Evolutionary conservation across 2,113 vertebrate genomes (phyloP).

Genomic region (Perca fluviatilis): DNA sequence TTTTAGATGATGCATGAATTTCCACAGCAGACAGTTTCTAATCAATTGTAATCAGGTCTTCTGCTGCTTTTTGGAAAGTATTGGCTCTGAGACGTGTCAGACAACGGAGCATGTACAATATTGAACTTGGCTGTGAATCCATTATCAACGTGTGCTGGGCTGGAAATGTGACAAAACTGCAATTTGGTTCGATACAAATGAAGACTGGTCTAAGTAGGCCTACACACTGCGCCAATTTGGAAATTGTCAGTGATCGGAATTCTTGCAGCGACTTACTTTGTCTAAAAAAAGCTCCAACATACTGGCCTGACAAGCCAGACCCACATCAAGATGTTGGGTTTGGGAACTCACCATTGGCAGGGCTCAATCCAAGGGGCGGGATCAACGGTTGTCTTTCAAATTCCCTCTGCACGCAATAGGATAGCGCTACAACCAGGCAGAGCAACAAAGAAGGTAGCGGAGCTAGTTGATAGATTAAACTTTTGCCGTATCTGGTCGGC

Average conservation of each 20-base stretch:
- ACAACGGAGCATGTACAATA: conserved; percentile 24
- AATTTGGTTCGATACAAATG: conserved; percentile 59
- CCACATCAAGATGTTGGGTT: too few relatives aligned
- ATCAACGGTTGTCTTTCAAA: too few relatives aligned
- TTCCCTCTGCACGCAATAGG: too few relatives aligned
- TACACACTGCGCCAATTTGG: conserved; percentile 13
- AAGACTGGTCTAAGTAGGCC: conserved; percentile 28
- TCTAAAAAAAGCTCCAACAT: background rate
- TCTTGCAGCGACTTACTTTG: conserved; percentile 11
- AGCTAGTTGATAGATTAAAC: too few relatives aligned
- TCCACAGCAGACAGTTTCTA: conserved; percentile 56
- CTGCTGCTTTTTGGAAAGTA: conserved; percentile 41
- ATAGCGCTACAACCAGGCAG: too few relatives aligned
- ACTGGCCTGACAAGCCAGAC: too few relatives aligned
- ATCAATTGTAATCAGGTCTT: conserved; percentile 77
- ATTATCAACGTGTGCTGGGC: conserved; percentile 55
- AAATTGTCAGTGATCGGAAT: conserved; percentile 47
- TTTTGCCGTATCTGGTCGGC: too few relatives aligned
- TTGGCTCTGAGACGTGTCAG: conserved; percentile 54
- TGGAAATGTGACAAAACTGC: conserved; percentile 71
- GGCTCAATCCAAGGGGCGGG: too few relatives aligned
- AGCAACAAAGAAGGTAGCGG: too few relatives aligned
- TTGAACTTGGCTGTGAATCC: conserved; percentile 64
- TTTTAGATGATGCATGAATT: conserved; percentile 63
- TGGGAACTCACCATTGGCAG: too few relatives aligned